These are phyloP conservation scores for Allophyes oxyacanthae DNA, from an alignment of 2,888 invertebrate species.

Conservation along the genomic window DNA sequence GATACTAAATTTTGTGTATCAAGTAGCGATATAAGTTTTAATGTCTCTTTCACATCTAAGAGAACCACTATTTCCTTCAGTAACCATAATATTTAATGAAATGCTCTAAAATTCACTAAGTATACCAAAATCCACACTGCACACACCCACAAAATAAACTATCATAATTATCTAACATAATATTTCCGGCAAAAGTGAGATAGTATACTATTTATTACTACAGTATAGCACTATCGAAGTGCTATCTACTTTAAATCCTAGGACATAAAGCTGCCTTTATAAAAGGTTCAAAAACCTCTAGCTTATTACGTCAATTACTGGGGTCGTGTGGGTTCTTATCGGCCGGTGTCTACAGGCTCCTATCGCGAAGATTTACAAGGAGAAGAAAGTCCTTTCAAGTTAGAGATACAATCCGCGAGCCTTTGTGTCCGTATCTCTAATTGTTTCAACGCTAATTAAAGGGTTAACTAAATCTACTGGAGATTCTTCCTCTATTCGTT, in stretches of 20 bases:
- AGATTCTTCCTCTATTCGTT: slow-evolving; percentile 17
- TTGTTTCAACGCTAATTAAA: slow-evolving; percentile 66
- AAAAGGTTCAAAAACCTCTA: slow-evolving; percentile 68
- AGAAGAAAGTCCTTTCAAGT: slow-evolving; percentile 57
- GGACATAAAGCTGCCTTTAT: slow-evolving; percentile 63
- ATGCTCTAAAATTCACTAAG: no score
- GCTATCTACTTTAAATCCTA: slow-evolving; percentile 68
- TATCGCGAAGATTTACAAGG: slow-evolving; percentile 84
- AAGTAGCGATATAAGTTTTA: no score
- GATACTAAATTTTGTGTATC: no score
- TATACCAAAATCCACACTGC: no score
- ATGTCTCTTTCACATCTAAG: slow-evolving; percentile 1
- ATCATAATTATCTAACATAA: slow-evolving; percentile 8
- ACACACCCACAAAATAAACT: no score
- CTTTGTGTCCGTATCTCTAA: slow-evolving; percentile 68
- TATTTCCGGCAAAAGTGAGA: slow-evolving; percentile 29
- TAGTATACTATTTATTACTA: slow-evolving; percentile 39
- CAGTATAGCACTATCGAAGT: slow-evolving; percentile 61
- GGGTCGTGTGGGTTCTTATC: slow-evolving; percentile 80
- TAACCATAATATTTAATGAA: no score
- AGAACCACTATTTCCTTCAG: background rate
- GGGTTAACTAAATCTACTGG: slow-evolving; percentile 19
- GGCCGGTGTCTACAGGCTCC: slow-evolving; percentile 66
- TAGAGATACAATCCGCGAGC: slow-evolving; percentile 58
- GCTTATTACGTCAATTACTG: slow-evolving; percentile 84